phyloP scores from a whole-genome alignment of 2,888 invertebrate genomes.

The Electrophaes corylata region DNA sequence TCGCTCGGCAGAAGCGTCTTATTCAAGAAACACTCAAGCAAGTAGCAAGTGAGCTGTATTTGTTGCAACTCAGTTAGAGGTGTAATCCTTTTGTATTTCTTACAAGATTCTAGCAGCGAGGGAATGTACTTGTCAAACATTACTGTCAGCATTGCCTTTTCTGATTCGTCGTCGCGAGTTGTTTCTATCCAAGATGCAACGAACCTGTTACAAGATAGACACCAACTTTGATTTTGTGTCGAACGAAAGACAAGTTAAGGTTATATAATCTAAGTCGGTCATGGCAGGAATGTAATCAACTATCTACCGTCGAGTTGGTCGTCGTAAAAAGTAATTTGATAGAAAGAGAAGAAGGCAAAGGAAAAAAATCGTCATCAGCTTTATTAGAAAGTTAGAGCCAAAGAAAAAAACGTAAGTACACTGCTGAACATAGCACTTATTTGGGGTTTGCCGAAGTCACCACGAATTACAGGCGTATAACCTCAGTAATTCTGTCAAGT shows the following conservation, averaged over 20 bases:
- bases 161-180: slow-evolving; percentile 87
- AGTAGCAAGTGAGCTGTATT: slow-evolving; percentile 93
- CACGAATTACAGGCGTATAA: too few species aligned
- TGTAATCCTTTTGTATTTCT: slow-evolving; percentile 94
- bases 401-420: too few species aligned
- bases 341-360: too few species aligned
- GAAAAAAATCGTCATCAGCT: too few species aligned
- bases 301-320: too few species aligned
- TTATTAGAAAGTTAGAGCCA: too few species aligned
- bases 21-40: slow-evolving; percentile 93
- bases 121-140: slow-evolving; percentile 98
- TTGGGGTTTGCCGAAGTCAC: too few species aligned
- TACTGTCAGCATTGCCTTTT: slow-evolving; percentile 92
- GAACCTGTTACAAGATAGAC: slow-evolving; percentile 78
- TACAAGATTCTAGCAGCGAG: slow-evolving; percentile 89
- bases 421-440: too few species aligned
- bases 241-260: background rate
- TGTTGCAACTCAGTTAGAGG: slow-evolving; percentile 96
- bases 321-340: too few species aligned
- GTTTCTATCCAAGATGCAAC: slow-evolving; percentile 95
- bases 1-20: slow-evolving; percentile 92
- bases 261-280: too few species aligned
- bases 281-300: too few species aligned
- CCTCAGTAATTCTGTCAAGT: too few species aligned
- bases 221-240: background rate